Evolutionary conservation across 2,888 invertebrate genomes (phyloP).

Genomic region (Papilio elwesi): DNA sequence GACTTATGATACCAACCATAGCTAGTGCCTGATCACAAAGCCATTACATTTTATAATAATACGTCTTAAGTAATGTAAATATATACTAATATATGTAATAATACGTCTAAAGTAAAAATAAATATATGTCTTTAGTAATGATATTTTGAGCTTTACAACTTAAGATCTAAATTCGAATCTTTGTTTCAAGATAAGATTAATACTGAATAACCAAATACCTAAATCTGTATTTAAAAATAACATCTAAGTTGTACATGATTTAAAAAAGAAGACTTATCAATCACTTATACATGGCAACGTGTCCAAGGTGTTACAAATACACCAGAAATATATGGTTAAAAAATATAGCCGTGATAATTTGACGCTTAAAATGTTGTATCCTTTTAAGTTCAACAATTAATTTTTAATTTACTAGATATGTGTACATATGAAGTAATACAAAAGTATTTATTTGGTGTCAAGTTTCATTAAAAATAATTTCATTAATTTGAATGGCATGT

Average conservation of each 20-base stretch:
- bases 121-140: neutral
- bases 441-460: neutral
- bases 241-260: neutral
- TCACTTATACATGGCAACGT: neutral
- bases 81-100: no score
- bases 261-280: neutral
- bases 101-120: no score
- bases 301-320: neutral
- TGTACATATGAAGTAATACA: neutral
- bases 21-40: no score
- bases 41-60: no score
- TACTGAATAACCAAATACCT: neutral
- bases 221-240: neutral
- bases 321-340: neutral
- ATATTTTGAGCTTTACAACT: neutral
- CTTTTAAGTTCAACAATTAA: neutral
- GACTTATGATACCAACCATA: no score
- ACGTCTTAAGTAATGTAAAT: neutral
- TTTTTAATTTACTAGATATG: neutral
- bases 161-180: neutral
- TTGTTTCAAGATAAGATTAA: conserved; percentile 1
- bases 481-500: neutral
- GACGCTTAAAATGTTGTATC: neutral
- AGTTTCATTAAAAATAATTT: neutral
- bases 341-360: neutral